Evolutionary conservation across 2,113 vertebrate species (phyloP).

Genomic region (Anarrhichthys ocellatus): DNA sequence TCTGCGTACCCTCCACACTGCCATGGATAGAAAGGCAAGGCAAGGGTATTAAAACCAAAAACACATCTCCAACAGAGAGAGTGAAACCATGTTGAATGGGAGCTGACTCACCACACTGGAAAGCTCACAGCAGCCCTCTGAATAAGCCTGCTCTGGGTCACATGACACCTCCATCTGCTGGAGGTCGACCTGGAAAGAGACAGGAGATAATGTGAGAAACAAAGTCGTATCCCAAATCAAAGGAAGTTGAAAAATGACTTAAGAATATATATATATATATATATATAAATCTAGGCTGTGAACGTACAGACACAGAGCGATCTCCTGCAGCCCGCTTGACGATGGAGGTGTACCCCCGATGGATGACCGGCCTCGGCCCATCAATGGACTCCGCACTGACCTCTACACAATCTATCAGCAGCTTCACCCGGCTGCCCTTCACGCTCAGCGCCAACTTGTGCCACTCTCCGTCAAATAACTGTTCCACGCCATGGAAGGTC

Average conservation of each 20-base stretch:
- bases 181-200: constrained; percentile 76
- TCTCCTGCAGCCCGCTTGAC: constrained; percentile 75
- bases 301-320: constrained; percentile 72
- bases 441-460: constrained; percentile 82
- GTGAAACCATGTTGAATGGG: neutral
- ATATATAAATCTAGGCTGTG: neutral
- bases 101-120: constrained; percentile 77
- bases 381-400: constrained; percentile 63
- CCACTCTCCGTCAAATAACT: constrained; percentile 82
- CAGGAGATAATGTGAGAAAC: neutral
- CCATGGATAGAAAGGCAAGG: constrained; percentile 12
- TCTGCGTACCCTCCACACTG: constrained; percentile 82
- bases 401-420: constrained; percentile 81
- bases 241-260: neutral
- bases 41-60: neutral
- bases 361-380: constrained; percentile 62
- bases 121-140: constrained; percentile 85
- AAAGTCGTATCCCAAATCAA: neutral
- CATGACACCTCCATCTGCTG: constrained; percentile 84
- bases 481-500: constrained; percentile 72
- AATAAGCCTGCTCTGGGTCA: constrained; percentile 81
- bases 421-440: constrained; percentile 74
- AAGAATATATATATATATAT: neutral
- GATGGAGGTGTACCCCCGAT: constrained; percentile 71
- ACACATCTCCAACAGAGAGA: neutral